These are phyloP conservation scores for Teleogryllus occipitalis DNA, from an alignment of 1,140 invertebrate species.

Conservation along the genomic window DNA sequence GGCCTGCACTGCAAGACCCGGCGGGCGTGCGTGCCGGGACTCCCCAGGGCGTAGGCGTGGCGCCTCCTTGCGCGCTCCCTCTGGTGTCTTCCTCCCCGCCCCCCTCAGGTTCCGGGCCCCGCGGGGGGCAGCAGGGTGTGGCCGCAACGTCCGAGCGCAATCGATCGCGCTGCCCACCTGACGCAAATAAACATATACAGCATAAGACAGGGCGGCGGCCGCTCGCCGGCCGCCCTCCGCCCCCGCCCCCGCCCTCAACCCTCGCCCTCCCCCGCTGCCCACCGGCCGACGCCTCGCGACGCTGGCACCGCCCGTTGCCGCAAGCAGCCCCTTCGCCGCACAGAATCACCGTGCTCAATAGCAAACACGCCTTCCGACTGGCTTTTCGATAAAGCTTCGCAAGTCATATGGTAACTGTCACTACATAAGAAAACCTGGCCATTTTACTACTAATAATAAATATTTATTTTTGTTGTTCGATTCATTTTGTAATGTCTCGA, in stretches of 20 bases:
- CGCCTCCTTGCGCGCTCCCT: constrained; percentile 19
- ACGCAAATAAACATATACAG: constrained; percentile 9
- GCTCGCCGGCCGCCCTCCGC: not conserved
- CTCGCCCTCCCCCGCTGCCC: not conserved
- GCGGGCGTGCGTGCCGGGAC: constrained; percentile 12
- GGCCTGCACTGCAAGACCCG: not conserved
- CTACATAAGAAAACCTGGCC: too few relatives aligned
- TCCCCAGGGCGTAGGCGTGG: constrained; percentile 23
- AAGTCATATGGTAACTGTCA: too few relatives aligned
- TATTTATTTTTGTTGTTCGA: too few relatives aligned
- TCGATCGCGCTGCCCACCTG: constrained; percentile 8
- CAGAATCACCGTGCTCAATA: not conserved
- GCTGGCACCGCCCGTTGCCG: not conserved
- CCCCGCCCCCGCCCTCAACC: not conserved
- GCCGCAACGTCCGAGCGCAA: constrained; percentile 15
- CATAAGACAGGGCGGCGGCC: constrained; percentile 9
- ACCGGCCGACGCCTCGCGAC: not conserved
- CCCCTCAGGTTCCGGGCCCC: constrained; percentile 2
- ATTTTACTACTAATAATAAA: too few relatives aligned
- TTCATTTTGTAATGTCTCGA: too few relatives aligned
- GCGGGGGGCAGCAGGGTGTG: constrained; percentile 19
- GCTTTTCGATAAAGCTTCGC: not conserved
- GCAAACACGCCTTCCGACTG: not conserved
- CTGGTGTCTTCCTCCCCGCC: constrained; percentile 17
- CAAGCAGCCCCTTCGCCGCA: not conserved